These are phyloP conservation scores for Haliclona indistincta DNA, from an alignment of 37 sponge, comb jelly and placozoan species.

Conservation along the genomic window DNA sequence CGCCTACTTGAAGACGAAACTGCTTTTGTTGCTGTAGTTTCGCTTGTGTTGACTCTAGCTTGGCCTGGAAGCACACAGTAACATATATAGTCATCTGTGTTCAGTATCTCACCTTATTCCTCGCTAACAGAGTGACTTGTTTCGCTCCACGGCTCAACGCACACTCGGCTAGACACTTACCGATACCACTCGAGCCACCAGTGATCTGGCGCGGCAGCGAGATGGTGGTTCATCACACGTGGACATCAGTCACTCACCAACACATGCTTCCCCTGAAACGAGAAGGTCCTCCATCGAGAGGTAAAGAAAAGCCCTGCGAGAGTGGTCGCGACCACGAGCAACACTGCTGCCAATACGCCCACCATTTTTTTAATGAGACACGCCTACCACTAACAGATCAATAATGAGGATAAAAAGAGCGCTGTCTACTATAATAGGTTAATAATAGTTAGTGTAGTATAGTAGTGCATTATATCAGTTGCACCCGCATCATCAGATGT, in stretches of 20 bases:
- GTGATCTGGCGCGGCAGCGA: constrained; percentile 58
- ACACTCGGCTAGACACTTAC: constrained; percentile 68
- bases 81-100: not conserved
- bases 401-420: too few relatives aligned
- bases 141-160: constrained; percentile 65
- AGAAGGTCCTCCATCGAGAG: constrained; percentile 31
- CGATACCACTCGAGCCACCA: constrained; percentile 92
- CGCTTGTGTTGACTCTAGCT: constrained; percentile 8
- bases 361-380: too few relatives aligned
- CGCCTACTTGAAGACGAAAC: too few relatives aligned
- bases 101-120: constrained; percentile 46
- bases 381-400: too few relatives aligned
- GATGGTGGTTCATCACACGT: not conserved
- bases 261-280: constrained; percentile 60
- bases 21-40: too few relatives aligned
- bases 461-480: too few relatives aligned
- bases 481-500: too few relatives aligned
- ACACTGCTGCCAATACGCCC: not conserved
- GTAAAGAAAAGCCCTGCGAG: not conserved
- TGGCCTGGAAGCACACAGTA: constrained; percentile 5
- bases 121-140: constrained; percentile 74
- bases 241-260: constrained; percentile 32
- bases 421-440: too few relatives aligned
- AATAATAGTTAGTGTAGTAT: too few relatives aligned
- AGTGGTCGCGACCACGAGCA: not conserved